Evolutionary conservation across 2,797 vertebrate species (phyloP).

Genomic region (Euthynnus affinis): DNA sequence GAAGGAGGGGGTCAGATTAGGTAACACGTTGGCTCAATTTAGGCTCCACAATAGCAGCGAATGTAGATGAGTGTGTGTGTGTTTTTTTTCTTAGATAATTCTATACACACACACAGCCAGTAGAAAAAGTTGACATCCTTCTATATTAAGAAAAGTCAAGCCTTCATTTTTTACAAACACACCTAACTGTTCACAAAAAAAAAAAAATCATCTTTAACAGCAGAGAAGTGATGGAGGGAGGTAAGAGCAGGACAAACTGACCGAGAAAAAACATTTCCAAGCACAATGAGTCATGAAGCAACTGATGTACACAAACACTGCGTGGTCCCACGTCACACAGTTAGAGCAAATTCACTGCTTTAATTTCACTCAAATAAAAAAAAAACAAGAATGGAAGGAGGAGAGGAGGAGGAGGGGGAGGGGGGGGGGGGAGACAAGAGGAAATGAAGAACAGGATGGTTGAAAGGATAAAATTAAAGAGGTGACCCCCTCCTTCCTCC

Average conservation of each 20-base stretch:
- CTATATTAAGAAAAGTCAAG: not conserved
- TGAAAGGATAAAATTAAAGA: constrained; percentile 35
- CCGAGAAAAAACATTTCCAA: constrained; percentile 30
- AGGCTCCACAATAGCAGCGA: not conserved
- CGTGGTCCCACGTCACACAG: constrained; percentile 50
- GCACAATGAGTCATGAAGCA: constrained; percentile 52
- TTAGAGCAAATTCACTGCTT: constrained; percentile 36
- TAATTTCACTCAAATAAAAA: constrained; percentile 20
- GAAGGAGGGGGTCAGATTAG: constrained; percentile 17
- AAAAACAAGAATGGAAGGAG: not conserved
- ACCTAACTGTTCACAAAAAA: not conserved
- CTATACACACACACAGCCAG: not conserved
- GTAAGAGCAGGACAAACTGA: constrained; percentile 28
- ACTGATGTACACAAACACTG: constrained; percentile 57
- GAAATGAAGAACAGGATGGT: constrained; percentile 3
- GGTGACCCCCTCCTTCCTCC: not conserved
- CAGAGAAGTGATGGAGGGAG: constrained; percentile 18
- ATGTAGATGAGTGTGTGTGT: accelerated
- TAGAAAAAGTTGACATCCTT: constrained; percentile 30
- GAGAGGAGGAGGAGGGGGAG: not conserved
- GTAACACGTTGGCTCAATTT: not conserved
- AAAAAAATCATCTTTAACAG: not conserved
- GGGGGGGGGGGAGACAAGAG: constrained; percentile 9
- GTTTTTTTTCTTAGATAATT: too few species aligned
- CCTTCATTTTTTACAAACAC: not conserved